Evolutionary conservation across 2,797 vertebrate genomes (phyloP), one percentile per base, ranked within the genome.

Genomic region (Cynopterus sphinx): DNA sequence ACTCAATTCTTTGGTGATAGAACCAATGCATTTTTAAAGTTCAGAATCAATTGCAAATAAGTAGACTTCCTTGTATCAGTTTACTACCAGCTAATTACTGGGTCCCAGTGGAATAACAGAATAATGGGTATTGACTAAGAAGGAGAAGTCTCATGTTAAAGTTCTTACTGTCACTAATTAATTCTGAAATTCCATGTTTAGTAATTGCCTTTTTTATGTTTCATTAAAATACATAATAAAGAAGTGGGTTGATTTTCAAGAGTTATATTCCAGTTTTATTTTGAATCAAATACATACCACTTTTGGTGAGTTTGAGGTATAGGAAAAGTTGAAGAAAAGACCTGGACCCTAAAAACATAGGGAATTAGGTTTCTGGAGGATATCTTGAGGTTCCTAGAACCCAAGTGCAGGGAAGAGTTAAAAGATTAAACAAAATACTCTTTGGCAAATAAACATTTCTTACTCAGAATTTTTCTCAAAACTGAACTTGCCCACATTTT

Each of bases 381-480:
- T 59, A n/a, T 43, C 46, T 87, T 77, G 43, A 39, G 19, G 16
- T 78, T 49, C 22, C 9, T 36, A 46, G 70, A 88, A 57, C 16
- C 17, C 75, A 55, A 82, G 0, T 5, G 9, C 5, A 28, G 3
- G 3, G 11, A 57, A 77, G 12, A 36, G 17, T 65, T 77, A 36
- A 28, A 26, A 55, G 15, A 21, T 59, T 49, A 85, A 63, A 36
- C 33, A 13, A n/a, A 39, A 67, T 70, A 10, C 9, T 74, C 39
- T 59, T 91, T 73, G 31, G 16, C 33, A 91, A 65, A 79, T 55
- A 73, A 75, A 73, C 5, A 51, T 71, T 73, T 19, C 13, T 65
- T 82, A 46, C 5, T 91, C 88, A 61, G 26, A 9, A 84, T 90
- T 68, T 88, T 87, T 79, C 75, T 87, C 75, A 31, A 79, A 81